A percentile compares a stretch with the other conserved stretches of the same genome.
phyloP scores from a whole-genome alignment of 2,888 invertebrate species.

The Osedax fenrisi region DNA sequence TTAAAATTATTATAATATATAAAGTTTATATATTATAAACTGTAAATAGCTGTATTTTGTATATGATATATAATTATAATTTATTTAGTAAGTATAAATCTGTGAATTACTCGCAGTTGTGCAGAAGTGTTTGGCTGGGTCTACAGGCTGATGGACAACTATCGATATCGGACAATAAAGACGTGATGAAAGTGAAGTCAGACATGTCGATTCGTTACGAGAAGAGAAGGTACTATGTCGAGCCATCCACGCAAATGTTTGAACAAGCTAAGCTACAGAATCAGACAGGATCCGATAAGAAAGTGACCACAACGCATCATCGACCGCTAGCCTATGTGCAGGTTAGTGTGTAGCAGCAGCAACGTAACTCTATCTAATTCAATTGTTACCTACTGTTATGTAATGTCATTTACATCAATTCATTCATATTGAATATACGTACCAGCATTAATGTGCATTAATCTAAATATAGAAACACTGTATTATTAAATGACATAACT shows the following conservation, averaged over 20 bases:
- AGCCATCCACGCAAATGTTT: slow-evolving; percentile 51
- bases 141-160: slow-evolving; percentile 57
- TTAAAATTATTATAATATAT: too few relatives aligned
- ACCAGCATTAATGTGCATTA: too few relatives aligned
- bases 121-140: slow-evolving; percentile 81
- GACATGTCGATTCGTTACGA: slow-evolving; percentile 91
- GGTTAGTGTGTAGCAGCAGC: too few relatives aligned
- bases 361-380: background rate
- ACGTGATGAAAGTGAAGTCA: slow-evolving; percentile 79
- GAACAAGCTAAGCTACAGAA: slow-evolving; percentile 47
- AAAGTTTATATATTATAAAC: background rate
- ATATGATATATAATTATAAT: too few relatives aligned
- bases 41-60: too few relatives aligned
- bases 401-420: too few relatives aligned
- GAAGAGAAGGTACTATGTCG: slow-evolving; percentile 61
- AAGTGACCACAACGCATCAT: too few relatives aligned
- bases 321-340: background rate
- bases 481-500: background rate
- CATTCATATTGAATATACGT: too few relatives aligned
- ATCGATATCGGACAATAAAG: slow-evolving; percentile 60
- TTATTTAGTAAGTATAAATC: too few relatives aligned
- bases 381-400: background rate
- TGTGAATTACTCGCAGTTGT: too few relatives aligned
- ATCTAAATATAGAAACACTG: background rate
- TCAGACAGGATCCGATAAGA: background rate